A percentile compares a stretch with the other conserved stretches of the same genome.
These are phyloP conservation scores for Prunella strophiata DNA, from an alignment of 2,797 vertebrate species.

Conservation along the genomic window DNA sequence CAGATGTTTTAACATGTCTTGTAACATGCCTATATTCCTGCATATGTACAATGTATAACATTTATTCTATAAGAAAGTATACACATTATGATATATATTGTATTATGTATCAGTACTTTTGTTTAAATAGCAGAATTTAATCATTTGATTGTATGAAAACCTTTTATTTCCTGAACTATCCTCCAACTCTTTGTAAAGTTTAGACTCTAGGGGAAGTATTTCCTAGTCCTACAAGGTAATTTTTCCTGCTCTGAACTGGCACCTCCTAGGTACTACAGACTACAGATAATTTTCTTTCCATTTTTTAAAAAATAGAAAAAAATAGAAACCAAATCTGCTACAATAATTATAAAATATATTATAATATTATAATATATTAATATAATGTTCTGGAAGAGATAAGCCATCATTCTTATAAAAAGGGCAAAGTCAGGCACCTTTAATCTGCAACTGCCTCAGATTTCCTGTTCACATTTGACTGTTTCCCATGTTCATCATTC, in stretches of 20 bases:
- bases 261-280: background rate
- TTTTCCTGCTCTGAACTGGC: background rate
- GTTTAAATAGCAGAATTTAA: background rate
- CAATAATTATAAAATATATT: background rate
- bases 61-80: background rate
- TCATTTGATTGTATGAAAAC: background rate
- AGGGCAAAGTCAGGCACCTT: background rate
- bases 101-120: background rate
- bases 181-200: background rate
- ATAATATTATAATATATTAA: background rate
- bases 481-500: background rate
- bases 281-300: background rate
- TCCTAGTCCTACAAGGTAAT: background rate
- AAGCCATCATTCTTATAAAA: background rate
- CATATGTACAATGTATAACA: background rate
- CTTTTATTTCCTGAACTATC: background rate
- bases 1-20: background rate
- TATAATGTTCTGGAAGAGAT: background rate
- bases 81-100: background rate
- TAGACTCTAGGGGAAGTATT: background rate
- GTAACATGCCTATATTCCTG: background rate
- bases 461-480: background rate
- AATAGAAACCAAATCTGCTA: fast-evolving
- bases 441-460: background rate
- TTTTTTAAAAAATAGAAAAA: too few relatives aligned